Conservation (phyloP, 2,888 invertebrate genomes). For the Salticus scenicus region DNA sequence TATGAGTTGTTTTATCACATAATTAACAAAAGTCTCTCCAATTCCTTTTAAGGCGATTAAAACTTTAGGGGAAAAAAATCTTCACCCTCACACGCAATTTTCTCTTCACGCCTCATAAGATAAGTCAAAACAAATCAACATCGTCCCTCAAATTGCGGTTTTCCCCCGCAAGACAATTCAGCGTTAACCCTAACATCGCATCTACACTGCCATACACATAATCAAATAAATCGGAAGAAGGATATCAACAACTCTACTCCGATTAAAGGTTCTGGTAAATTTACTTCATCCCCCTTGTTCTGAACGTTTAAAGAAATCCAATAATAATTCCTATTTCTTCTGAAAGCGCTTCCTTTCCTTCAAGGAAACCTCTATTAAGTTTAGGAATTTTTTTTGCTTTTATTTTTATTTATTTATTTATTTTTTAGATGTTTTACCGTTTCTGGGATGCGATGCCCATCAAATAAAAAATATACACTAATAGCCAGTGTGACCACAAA, state of each 20-base stretch:
- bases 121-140: slow-evolving; percentile 50
- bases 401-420: neutral
- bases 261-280: slow-evolving; percentile 68
- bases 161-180: slow-evolving; percentile 54
- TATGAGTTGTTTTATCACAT: no score
- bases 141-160: slow-evolving; percentile 49
- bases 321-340: slow-evolving; percentile 64
- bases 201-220: slow-evolving; percentile 52
- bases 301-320: slow-evolving; percentile 66
- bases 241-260: slow-evolving; percentile 69
- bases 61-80: no score
- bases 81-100: neutral
- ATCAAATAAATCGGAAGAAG: slow-evolving; percentile 66
- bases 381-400: slow-evolving; percentile 10
- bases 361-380: slow-evolving; percentile 50
- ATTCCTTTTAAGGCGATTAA: no score
- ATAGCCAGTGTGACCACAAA: slow-evolving; percentile 57
- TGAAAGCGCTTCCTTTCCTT: slow-evolving; percentile 34
- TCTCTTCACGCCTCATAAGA: neutral
- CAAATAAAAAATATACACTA: slow-evolving; percentile 50
- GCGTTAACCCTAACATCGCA: slow-evolving; percentile 45
- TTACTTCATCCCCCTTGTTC: slow-evolving; percentile 57
- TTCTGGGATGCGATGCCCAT: slow-evolving; percentile 45
- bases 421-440: slow-evolving; percentile 23
- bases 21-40: no score